Base-by-base conservation (phyloP, 2,888 invertebrate genomes). In the Lysandra coridon region DNA sequence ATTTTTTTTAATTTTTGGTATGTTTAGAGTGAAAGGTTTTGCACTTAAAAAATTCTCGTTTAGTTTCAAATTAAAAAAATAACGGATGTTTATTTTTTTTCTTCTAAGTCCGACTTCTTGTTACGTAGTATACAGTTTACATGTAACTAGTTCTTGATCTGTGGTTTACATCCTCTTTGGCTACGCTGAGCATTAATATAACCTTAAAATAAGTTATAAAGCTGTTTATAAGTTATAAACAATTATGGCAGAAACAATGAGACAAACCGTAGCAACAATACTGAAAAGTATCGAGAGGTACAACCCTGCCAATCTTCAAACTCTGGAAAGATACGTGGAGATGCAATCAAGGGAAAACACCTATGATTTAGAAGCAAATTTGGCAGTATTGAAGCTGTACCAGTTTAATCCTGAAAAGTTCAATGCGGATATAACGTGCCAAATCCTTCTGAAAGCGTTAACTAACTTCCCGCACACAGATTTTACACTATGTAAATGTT, bases 381-480 rank as follows among this genome's bases (percentile, higher is more conserved):
- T 99, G 84, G 99, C 99, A 2, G 98, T 99, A 14, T 94, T 99
- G 76, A 99, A 99, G 92, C 93, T 99, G 84, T 99, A 99, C 88
- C 99, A 99, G 91, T 98, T 99, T 87, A 99, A 99, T 90, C 98
- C 99, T 0, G 96, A 96, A 81, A 96, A 96, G 86, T 98, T 98
- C 86, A 97, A 98, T 87, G 94, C 96, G 75, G 97, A 97, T 80
- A 97, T 99, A 62, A 98, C 98, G 2, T 97, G 97, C 83, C 97
- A 97, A 87, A 99, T 99, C 86, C 95, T 99, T 74, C 90, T 99
- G 84, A 99, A 99, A 90, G 98, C 99, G 1, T 94, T 99, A 73
- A 99, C 99, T 12, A 99, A 99, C 91, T 96, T 99, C 84, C 99
- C 99, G 0, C 98, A 99, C 87, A 98, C 99, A 10, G 99, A 99